Conservation (phyloP, 2,888 invertebrate genomes). For the Acrocera orbiculus region DNA sequence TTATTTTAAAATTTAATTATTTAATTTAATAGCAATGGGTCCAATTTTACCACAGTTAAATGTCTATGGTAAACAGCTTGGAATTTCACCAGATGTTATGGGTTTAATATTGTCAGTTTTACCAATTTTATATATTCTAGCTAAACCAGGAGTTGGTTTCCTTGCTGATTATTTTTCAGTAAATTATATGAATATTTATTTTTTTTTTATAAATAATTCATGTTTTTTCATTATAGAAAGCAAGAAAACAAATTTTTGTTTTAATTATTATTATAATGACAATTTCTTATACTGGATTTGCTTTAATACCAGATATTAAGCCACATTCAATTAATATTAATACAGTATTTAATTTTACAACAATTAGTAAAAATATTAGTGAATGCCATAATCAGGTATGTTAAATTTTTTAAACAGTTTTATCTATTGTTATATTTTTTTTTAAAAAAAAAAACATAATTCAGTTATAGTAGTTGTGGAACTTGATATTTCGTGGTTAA, state of each 20-base stretch:
- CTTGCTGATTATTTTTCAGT: conserved; percentile 55
- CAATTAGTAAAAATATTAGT: conserved; percentile 9
- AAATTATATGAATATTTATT: conserved; percentile 12
- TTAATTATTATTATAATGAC: conserved; percentile 45
- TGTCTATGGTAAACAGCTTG: conserved; percentile 61
- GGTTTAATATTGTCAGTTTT: conserved; percentile 56
- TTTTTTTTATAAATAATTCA: background rate
- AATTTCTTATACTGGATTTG: conserved; percentile 47
- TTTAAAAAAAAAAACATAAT: no score
- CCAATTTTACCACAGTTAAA: conserved; percentile 62
- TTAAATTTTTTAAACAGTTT: background rate
- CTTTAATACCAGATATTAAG: conserved; percentile 39
- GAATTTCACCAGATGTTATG: conserved; percentile 57
- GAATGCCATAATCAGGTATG: conserved; percentile 15
- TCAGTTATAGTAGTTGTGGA: no score
- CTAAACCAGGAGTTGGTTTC: conserved; percentile 61
- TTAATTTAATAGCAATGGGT: conserved; percentile 52
- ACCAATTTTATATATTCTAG: conserved; percentile 56
- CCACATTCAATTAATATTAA: conserved; percentile 15
- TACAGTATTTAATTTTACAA: conserved; percentile 16
- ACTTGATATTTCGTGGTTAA: no score
- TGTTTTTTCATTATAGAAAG: background rate
- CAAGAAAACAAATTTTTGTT: conserved; percentile 54
- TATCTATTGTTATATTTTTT: no score
- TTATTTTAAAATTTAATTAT: background rate